phyloP scores from a whole-genome alignment of 2,113 vertebrate genomes.

The Chamaea fasciata region DNA sequence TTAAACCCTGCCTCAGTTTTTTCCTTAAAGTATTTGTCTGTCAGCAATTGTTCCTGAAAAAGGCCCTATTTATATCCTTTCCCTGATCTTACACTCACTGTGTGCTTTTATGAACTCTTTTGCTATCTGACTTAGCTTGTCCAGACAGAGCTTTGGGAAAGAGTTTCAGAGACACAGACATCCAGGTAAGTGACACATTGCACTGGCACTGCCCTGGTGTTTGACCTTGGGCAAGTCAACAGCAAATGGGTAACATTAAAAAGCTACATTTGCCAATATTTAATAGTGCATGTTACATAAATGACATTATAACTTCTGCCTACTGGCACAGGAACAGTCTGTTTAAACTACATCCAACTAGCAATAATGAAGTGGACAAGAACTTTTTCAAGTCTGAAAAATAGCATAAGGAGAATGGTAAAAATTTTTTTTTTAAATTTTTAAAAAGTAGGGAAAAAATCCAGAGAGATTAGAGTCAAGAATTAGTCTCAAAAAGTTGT shows the following conservation, averaged over 20 bases:
- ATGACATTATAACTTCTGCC: neutral
- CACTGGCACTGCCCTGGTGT: neutral
- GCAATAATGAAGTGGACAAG: neutral
- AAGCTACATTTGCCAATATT: neutral
- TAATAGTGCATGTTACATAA: neutral
- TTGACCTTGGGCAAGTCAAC: neutral
- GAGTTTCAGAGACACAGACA: neutral
- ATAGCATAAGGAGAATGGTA: fast-evolving
- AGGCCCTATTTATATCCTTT: neutral
- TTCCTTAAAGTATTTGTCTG: neutral
- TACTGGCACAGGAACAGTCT: neutral
- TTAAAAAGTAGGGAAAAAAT: neutral
- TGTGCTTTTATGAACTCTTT: neutral
- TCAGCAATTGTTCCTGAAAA: neutral
- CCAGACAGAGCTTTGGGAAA: neutral
- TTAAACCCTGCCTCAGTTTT: neutral
- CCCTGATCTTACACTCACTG: neutral
- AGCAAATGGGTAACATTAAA: neutral
- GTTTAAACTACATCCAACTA: neutral
- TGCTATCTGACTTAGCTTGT: neutral
- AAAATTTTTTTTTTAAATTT: too few species aligned
- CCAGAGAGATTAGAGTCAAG: neutral
- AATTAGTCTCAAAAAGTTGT: neutral
- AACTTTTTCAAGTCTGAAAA: neutral
- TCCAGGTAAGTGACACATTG: neutral